Base-by-base conservation (phyloP, 1,140 invertebrate species). In the Trichogramma pretiosum region DNA sequence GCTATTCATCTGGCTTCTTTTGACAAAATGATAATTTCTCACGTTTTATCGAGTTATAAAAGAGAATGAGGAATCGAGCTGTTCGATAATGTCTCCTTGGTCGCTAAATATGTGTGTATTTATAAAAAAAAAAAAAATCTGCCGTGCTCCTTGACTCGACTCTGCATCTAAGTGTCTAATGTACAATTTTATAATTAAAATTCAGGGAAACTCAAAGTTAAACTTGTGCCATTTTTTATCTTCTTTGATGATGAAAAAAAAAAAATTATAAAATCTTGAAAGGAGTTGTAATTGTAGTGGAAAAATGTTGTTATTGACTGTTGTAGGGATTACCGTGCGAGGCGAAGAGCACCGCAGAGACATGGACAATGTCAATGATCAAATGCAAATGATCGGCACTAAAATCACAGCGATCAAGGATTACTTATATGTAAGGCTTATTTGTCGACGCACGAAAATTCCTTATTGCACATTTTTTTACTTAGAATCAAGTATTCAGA, bases 341-440 rank as follows among this genome's bases (percentile, higher is more conserved):
- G 61, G 57, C 65, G 60, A 66, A 65, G 67, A 62, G 56, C 61
- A 65, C 62, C 63, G 60, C 64, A 63, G 64, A 70, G 65, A 67
- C 64, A 72, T 69, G 67, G 68, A 70, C 67, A 72, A 72, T 70
- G 65, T 23, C 13, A 16, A 34, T 34, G 33, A n/a, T n/a, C 33
- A 38, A 38, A 24, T 71, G 60, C 68, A 70, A 71, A 69, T 70
- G 67, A 64, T 72, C 62, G 67, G 67, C 63, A 72, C 67, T 67
- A 70, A 71, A 68, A 64, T 72, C 60, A 67, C 67, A 63, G 67
- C 67, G 57, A 69, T 72, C 67, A 72, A 72, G 68, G 69, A 70
- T 60, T 72, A 70, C 66, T 70, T 72, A 70, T 70, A 68, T 72
- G 69, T 72, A 72, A 72, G 68, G 54, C 42, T n/a, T n/a, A n/a